Percentiles rank a stretch among this genome's conserved stretches.
phyloP scores from a whole-genome alignment of 2,888 invertebrate species.

The Clistopyga incitator region DNA sequence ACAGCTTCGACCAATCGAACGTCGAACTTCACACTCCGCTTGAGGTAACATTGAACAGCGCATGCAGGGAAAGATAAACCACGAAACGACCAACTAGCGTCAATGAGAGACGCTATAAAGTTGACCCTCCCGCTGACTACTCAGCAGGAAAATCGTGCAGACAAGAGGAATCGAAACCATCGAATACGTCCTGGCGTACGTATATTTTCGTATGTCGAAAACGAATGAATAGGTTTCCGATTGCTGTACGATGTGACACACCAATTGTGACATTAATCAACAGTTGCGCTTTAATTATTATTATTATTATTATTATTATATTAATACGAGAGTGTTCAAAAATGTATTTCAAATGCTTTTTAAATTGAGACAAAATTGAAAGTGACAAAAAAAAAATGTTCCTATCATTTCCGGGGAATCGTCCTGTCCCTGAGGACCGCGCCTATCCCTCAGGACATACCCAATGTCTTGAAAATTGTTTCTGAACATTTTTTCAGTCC shows the following conservation, averaged over 20 bases:
- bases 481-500: no score
- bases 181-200: neutral
- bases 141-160: conserved; percentile 4
- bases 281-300: neutral
- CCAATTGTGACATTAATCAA: neutral
- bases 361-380: neutral
- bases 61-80: conserved; percentile 2
- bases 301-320: no score
- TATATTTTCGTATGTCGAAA: neutral
- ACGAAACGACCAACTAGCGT: neutral
- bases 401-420: no score
- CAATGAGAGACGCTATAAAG: neutral
- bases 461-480: no score
- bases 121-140: neutral
- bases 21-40: conserved; percentile 8
- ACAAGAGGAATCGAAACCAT: conserved; percentile 5
- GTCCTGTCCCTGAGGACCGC: no score
- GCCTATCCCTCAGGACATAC: no score
- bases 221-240: neutral
- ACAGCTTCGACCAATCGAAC: neutral
- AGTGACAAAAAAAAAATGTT: neutral
- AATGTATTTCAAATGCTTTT: no score
- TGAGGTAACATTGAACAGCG: neutral
- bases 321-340: no score
- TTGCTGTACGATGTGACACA: neutral